These are phyloP conservation scores for Stichopus horrens DNA, from an alignment of 53 echinoderm and acorn worm genomes.

Conservation along the genomic window DNA sequence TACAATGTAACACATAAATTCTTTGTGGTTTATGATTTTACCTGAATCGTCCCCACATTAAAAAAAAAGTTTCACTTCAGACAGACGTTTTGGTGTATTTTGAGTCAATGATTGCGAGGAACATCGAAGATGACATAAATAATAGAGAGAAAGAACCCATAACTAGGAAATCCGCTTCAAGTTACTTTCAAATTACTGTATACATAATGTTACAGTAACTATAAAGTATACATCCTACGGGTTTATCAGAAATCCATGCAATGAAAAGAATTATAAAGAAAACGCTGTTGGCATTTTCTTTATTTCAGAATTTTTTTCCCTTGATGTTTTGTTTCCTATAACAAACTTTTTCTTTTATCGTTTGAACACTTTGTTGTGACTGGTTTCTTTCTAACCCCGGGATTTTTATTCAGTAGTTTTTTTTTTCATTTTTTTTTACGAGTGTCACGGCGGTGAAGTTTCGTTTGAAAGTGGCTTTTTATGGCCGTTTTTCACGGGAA, in stretches of 20 bases:
- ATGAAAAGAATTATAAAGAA: neutral
- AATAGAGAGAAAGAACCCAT: too few relatives aligned
- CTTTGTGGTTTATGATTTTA: too few relatives aligned
- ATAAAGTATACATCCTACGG: neutral
- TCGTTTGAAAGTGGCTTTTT: conserved; percentile 21
- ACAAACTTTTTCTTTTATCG: neutral
- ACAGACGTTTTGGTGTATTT: too few relatives aligned
- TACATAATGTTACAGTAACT: conserved; percentile 29
- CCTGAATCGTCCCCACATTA: too few relatives aligned
- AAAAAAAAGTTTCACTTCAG: too few relatives aligned
- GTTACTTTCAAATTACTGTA: neutral
- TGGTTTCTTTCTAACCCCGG: neutral
- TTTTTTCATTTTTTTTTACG: conserved; percentile 3
- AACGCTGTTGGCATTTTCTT: conserved; percentile 28
- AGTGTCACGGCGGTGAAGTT: conserved; percentile 13
- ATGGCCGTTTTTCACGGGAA: neutral
- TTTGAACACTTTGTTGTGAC: neutral
- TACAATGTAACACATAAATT: too few relatives aligned
- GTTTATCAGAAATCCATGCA: neutral
- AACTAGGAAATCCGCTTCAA: too few relatives aligned
- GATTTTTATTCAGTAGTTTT: neutral
- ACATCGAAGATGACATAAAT: too few relatives aligned
- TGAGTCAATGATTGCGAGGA: too few relatives aligned
- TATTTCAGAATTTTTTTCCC: neutral
- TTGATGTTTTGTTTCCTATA: conserved; percentile 20